Base-by-base conservation (phyloP, 2,888 invertebrate genomes). In the Sipha maydis region DNA sequence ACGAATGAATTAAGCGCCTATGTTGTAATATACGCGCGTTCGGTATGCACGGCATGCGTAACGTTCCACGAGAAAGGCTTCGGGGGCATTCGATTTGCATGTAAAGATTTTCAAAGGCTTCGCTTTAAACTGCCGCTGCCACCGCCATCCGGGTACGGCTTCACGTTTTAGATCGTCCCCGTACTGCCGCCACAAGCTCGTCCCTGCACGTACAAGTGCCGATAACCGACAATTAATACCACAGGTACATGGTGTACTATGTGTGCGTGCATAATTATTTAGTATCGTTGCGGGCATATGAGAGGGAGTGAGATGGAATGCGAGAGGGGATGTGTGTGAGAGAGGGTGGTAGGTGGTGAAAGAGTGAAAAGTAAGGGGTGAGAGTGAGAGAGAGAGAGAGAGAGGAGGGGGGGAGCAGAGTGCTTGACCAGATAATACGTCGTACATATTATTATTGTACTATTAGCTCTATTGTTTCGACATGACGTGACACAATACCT, bases 401-500 rank as follows among this genome's bases (percentile, higher is more conserved):
- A 9, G 41, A 41, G 48, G 48, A 48, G 2, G 14, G 48, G 3
- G 48, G 14, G 48, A 3, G 48, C 1, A 41, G 48, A 48, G 48
- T 48, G 48, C 48, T 8, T 11, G 41, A 11, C 41, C 11, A 41
- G 41, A 41, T 9, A 41, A 48, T 48, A 48, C 48, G 8, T 21
- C 25, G 61, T 75, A 75, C 28, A 31, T 19, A 31, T 56, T 34
- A 38, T 83, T 75, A 75, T 56, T 73, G 9, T 83, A 19, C 56
- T 71, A 11, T 48, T 48, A 56, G 25, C 28, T 71, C 71, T 71
- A 85, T 85, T 77, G 84, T 85, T 85, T 85, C 76, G 84, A 77
- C 84, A 77, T 61, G 67, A 77, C 76, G 76, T 85, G 84, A 85
- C 84, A 85, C 84, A 67, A 77, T 85, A 85, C 54, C 31, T 31